phyloP scores from a whole-genome alignment of 2,113 vertebrate species.

The Dolichotis patagonum region DNA sequence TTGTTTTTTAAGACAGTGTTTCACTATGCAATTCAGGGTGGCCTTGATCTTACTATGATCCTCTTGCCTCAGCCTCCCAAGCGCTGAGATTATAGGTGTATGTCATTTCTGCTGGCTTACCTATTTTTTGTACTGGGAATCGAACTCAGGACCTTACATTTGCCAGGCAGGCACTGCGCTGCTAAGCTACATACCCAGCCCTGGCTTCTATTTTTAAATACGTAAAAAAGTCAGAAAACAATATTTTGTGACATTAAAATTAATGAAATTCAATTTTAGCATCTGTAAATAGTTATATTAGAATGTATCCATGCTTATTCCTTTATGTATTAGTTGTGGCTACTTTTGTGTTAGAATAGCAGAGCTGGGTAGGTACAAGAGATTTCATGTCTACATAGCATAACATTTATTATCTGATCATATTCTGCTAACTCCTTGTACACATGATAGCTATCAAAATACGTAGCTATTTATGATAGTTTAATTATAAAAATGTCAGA shows the following conservation, averaged over 20 bases:
- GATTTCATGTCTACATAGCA: neutral
- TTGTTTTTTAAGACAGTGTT: neutral
- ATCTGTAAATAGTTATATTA: slow-evolving; percentile 32
- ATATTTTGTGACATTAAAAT: slow-evolving; percentile 59
- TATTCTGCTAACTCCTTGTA: neutral
- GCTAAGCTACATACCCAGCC: neutral
- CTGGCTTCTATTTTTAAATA: slow-evolving; percentile 22
- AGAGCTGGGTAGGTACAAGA: neutral
- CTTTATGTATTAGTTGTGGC: slow-evolving; percentile 4
- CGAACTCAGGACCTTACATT: neutral
- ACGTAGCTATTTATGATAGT: neutral
- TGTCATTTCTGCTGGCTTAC: neutral
- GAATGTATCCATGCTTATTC: neutral
- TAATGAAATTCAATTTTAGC: slow-evolving; percentile 45
- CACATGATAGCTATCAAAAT: slow-evolving; percentile 10
- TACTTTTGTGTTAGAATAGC: slow-evolving; percentile 19
- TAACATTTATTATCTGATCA: slow-evolving; percentile 44
- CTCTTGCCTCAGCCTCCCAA: too few species aligned
- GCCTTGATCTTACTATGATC: neutral
- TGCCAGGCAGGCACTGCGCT: neutral
- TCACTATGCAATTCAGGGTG: neutral
- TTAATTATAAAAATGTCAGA: slow-evolving; percentile 38
- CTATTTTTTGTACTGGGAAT: too few species aligned
- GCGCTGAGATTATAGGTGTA: too few species aligned
- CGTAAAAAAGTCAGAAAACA: neutral